These are phyloP conservation scores for Neomorphus geoffroyi DNA, from an alignment of 2,797 vertebrate genomes.

Conservation along the genomic window DNA sequence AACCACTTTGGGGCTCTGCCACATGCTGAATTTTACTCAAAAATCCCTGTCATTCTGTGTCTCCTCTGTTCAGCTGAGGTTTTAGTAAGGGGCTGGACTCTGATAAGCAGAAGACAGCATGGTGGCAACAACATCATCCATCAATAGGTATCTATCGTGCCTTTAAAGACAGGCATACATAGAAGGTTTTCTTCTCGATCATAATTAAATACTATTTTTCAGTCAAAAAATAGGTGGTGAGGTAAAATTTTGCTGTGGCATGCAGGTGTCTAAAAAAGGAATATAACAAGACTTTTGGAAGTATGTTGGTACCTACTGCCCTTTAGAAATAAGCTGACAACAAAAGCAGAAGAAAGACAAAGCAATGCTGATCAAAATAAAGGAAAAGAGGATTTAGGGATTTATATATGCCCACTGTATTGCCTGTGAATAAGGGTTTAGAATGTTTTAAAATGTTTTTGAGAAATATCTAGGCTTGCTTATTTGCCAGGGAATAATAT, in stretches of 20 bases:
- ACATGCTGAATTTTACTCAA: not conserved
- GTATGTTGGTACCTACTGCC: not conserved
- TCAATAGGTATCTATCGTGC: not conserved
- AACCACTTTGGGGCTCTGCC: not conserved
- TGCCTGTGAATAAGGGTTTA: conserved; percentile 5
- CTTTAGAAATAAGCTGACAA: conserved; percentile 23
- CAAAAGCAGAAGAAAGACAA: not conserved
- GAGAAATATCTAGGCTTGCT: not conserved
- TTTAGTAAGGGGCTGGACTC: not conserved
- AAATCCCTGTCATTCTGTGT: conserved; percentile 30
- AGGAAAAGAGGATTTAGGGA: not conserved
- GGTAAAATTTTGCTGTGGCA: not conserved
- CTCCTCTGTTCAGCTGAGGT: not conserved
- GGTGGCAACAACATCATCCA: not conserved
- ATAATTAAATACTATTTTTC: not conserved
- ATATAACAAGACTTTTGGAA: not conserved
- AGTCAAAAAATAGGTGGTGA: not conserved
- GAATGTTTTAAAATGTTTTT: conserved; percentile 7
- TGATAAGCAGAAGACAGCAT: not conserved
- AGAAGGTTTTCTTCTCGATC: not conserved
- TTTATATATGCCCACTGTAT: conserved; percentile 30
- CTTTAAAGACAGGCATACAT: not conserved
- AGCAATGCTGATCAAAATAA: not conserved
- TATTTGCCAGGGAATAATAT: conserved; percentile 18
- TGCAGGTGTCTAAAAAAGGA: not conserved